Evolutionary conservation across 2,888 invertebrate genomes (phyloP).

Genomic region (Crematogaster levior): DNA sequence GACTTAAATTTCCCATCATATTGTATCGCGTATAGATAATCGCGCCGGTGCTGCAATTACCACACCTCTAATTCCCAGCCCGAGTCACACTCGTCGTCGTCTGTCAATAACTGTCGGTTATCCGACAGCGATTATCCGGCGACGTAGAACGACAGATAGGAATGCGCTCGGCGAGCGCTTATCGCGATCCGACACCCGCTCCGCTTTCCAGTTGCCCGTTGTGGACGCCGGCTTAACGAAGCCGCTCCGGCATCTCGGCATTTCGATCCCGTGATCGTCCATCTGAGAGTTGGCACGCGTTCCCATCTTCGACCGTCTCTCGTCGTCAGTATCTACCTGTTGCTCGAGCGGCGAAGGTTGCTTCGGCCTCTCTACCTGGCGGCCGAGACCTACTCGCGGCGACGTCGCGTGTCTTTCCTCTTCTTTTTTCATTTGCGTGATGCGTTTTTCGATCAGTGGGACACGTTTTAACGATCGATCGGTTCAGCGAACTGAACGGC

Average conservation of each 20-base stretch:
- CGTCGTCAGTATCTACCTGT: conserved; percentile 80
- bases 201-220: not conserved
- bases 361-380: conserved; percentile 57
- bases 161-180: conserved; percentile 11
- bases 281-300: conserved; percentile 66
- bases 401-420: conserved; percentile 17
- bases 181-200: not conserved
- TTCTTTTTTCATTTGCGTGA: not conserved
- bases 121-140: not conserved
- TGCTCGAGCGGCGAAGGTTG: conserved; percentile 76
- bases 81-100: not conserved
- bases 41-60: not conserved
- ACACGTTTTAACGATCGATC: not conserved
- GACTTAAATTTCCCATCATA: not conserved
- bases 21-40: not conserved
- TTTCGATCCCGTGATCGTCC: conserved; percentile 67
- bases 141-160: conserved; percentile 8
- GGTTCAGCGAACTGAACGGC: not conserved
- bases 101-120: conserved; percentile 15
- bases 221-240: conserved; percentile 60
- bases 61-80: conserved; percentile 11
- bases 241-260: conserved; percentile 61
- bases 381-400: conserved; percentile 26
- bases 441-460: not conserved
- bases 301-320: conserved; percentile 69